Evolutionary conservation across 1,140 invertebrate species (phyloP), one percentile per base, ranked within the genome.

Genomic region (Medauroidea extradentata): DNA sequence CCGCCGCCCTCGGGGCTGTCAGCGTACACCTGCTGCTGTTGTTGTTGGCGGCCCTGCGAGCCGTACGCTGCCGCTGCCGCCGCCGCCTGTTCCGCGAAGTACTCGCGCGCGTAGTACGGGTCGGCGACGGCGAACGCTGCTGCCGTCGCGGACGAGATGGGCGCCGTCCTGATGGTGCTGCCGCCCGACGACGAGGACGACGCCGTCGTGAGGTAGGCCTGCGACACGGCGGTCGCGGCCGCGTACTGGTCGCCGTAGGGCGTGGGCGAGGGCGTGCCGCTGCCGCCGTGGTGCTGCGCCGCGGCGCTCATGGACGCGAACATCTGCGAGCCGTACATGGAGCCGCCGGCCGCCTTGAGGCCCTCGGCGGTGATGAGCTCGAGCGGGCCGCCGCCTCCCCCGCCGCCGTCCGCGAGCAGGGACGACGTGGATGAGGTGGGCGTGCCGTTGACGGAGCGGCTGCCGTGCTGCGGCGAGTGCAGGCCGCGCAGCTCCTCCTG

Each of bases 191-290:
- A 14, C 16, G 48, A 41, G 74, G 78, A 71, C 73, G 81, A 71
- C 74, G 80, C 62, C 75, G 72, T 62, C 24, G 73, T 64, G 34
- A 68, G 77, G 67, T 4, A 7, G 29, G 82, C 82, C 69, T 82
- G 80, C 52, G 76, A 62, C 13, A 63, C 67, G 60, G 79, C 73
- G 46, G 67, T 71, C 21, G 69, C 59, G 49, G 73, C 73, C 24
- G 65, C 75, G 61, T 82, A 83, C 16, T 70, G 60, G 49, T 73
- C 73, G 24, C 64, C 75, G 61, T 82, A 83, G n/a, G 83, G 81
- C 54, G 79, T 83, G 14, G 83, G 81, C 29, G 77, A 78, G 16
- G 77, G 77, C 13, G 75, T 74, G 16, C 74, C 75, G 65, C 75
- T 76, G 29, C 70, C 74, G 44, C 70, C 69, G 46, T 72, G 71